Evolutionary conservation across 1,140 invertebrate genomes (phyloP).

Genomic region (Notospermus geniculatus): DNA sequence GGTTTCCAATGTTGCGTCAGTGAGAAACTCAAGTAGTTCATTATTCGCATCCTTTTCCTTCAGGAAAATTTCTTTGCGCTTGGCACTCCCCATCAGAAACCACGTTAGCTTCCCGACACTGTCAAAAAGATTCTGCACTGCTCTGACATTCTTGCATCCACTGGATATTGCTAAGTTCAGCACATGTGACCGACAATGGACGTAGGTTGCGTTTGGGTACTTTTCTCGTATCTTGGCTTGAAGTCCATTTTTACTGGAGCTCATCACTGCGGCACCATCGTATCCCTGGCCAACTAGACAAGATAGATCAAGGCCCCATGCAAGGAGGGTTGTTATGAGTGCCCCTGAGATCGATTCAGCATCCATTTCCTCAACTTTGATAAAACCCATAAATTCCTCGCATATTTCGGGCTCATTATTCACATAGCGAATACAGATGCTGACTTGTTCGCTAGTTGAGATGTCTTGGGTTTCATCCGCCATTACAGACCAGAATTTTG

Average conservation of each 20-base stretch:
- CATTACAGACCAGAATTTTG: background rate
- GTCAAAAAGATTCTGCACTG: background rate
- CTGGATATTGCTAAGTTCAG: background rate
- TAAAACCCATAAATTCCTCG: slow-evolving; percentile 3
- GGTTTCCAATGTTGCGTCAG: background rate
- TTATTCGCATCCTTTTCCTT: background rate
- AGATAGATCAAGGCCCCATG: background rate
- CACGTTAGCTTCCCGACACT: background rate
- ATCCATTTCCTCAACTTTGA: background rate
- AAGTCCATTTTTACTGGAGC: background rate
- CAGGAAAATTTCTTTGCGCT: slow-evolving; percentile 5
- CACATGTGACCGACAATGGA: background rate
- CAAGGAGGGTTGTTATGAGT: background rate
- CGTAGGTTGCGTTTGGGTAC: slow-evolving; percentile 1
- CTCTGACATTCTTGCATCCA: slow-evolving; percentile 5
- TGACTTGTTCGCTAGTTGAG: background rate
- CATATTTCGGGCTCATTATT: background rate
- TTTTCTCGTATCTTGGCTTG: background rate
- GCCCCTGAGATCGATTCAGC: background rate
- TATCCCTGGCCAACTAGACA: background rate
- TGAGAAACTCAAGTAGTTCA: background rate
- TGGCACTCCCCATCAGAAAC: slow-evolving; percentile 1
- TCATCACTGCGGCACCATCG: slow-evolving; percentile 1
- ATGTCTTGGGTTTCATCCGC: slow-evolving; percentile 1
- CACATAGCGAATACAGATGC: slow-evolving; percentile 1